phyloP scores from a whole-genome alignment of 2,888 invertebrate genomes.

The Erebia ligea region DNA sequence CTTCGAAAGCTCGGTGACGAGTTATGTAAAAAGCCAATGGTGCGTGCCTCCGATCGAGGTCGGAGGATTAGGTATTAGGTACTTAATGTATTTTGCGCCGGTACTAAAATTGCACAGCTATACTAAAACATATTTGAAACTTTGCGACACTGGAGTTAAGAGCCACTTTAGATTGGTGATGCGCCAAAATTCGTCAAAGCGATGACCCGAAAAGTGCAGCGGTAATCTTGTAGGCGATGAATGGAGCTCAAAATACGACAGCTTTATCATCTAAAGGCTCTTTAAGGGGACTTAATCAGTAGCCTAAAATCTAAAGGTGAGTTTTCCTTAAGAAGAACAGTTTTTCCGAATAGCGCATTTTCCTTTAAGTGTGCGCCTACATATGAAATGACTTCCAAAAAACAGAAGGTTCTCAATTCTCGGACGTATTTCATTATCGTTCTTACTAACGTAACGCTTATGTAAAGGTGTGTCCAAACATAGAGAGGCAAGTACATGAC shows the following conservation, averaged over 20 bases:
- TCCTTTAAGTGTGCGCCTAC: no score
- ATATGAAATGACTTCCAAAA: no score
- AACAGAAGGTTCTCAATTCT: no score
- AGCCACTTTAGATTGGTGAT: constrained; percentile 1
- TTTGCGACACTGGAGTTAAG: constrained; percentile 11
- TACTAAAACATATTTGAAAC: constrained; percentile 8
- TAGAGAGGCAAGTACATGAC: no score
- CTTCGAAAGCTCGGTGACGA: constrained; percentile 28
- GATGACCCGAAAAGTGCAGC: background rate
- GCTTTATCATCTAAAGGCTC: background rate
- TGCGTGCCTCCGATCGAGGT: constrained; percentile 37
- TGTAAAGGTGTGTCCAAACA: no score
- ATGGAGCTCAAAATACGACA: background rate
- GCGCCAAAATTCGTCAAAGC: constrained; percentile 3
- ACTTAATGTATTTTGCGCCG: constrained; percentile 35
- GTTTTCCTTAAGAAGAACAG: no score
- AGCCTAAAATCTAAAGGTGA: background rate
- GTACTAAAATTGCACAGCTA: constrained; percentile 27
- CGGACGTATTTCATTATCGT: no score
- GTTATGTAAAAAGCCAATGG: constrained; percentile 38
- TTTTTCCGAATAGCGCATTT: no score
- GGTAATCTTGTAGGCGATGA: background rate
- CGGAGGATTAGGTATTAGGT: constrained; percentile 36
- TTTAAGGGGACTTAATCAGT: background rate
- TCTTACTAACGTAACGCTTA: no score